Percentiles rank a stretch among this genome's conserved stretches.
Evolutionary conservation across 2,797 vertebrate genomes (phyloP).

Genomic region (Florisuga fusca): DNA sequence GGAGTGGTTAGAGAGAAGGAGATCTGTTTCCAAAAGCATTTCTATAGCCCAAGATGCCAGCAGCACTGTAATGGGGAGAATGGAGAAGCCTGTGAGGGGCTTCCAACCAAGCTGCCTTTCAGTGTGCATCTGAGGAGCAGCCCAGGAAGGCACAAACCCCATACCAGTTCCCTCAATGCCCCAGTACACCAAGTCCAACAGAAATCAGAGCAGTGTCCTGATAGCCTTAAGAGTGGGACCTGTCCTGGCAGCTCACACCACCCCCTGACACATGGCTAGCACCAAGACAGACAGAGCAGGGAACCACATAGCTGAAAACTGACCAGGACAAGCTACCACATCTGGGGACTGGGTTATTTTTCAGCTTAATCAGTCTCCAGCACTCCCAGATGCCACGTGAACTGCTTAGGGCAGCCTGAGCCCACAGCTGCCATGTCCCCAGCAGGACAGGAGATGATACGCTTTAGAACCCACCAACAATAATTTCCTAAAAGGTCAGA

Average conservation of each 20-base stretch:
- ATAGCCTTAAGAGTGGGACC: accelerated
- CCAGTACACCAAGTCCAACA: neutral
- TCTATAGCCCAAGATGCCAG: neutral
- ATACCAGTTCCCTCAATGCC: neutral
- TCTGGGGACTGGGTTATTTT: neutral
- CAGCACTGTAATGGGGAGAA: neutral
- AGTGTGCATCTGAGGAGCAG: neutral
- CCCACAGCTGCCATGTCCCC: neutral
- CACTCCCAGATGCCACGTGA: accelerated
- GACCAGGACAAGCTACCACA: accelerated
- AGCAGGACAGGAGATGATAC: neutral
- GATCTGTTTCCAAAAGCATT: neutral
- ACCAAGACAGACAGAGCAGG: neutral
- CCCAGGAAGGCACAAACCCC: neutral
- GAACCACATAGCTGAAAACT: neutral
- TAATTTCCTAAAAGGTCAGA: neutral
- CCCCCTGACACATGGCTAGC: accelerated
- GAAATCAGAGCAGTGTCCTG: too few species aligned
- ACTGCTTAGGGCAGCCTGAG: neutral
- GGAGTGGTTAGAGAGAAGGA: neutral
- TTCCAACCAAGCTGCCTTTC: neutral
- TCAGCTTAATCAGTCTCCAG: neutral
- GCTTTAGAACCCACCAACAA: neutral
- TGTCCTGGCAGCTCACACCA: neutral
- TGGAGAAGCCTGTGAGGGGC: neutral